Evolutionary conservation across 2,113 vertebrate genomes (phyloP).

Genomic region (Triplophysa rosa): DNA sequence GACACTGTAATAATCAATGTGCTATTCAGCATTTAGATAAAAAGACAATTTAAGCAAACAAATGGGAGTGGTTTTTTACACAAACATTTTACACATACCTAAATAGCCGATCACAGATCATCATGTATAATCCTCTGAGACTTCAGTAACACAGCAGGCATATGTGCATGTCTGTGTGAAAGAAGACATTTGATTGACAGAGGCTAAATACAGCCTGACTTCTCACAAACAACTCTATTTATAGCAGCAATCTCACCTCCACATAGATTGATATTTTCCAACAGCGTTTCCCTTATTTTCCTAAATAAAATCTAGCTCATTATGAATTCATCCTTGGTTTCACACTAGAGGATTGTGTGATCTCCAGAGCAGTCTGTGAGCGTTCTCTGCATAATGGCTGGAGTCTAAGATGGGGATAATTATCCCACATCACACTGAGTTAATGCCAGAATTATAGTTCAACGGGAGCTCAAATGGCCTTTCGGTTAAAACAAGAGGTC

Average conservation of each 20-base stretch:
- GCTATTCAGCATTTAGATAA: no score
- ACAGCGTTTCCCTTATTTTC: background rate
- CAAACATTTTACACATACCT: background rate
- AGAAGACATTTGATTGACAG: conserved; percentile 27
- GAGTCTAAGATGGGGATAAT: background rate
- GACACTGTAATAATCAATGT: background rate
- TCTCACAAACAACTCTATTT: conserved; percentile 31
- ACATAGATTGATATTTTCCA: conserved; percentile 1
- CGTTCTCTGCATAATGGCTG: background rate
- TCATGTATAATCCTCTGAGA: background rate
- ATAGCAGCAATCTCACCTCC: conserved; percentile 21
- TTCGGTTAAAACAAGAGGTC: conserved; percentile 11
- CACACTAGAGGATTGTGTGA: background rate
- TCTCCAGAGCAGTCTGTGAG: conserved; percentile 15
- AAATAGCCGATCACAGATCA: background rate
- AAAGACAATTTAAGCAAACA: no score
- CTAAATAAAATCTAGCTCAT: conserved; percentile 28
- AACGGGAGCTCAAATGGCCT: conserved; percentile 1
- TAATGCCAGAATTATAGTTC: conserved; percentile 5
- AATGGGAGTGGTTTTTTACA: background rate
- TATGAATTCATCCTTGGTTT: background rate
- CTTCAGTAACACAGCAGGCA: background rate
- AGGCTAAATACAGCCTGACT: conserved; percentile 21
- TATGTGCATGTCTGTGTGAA: conserved; percentile 5
- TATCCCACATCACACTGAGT: conserved; percentile 4